Conservation (phyloP, 2,797 vertebrate species). For the Enteromius thamalakanensis region DNA sequence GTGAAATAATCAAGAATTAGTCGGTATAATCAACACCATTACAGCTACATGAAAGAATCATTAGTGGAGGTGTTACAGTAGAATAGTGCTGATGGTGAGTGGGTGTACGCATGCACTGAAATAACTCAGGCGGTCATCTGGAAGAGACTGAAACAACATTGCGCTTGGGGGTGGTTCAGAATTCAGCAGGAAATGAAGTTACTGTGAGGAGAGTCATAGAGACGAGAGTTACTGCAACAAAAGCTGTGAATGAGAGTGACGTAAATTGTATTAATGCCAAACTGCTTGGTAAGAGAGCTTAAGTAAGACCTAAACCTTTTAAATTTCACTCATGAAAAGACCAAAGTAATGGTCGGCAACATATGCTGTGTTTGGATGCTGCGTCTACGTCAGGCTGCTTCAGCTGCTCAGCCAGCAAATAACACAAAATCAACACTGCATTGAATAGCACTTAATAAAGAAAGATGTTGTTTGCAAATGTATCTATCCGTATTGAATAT, state of each 20-base stretch:
- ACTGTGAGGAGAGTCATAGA: neutral
- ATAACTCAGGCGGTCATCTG: slow-evolving; percentile 38
- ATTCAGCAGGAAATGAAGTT: slow-evolving; percentile 5
- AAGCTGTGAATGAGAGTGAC: slow-evolving; percentile 28
- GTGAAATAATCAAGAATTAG: slow-evolving; percentile 37
- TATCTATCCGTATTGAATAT: neutral
- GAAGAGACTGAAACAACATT: slow-evolving; percentile 25
- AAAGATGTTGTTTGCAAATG: neutral
- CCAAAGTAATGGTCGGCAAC: slow-evolving; percentile 9
- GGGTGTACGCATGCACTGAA: slow-evolving; percentile 29
- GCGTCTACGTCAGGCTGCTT: neutral
- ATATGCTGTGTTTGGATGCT: slow-evolving; percentile 12
- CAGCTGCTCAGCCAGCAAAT: neutral
- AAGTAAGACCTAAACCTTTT: slow-evolving; percentile 9
- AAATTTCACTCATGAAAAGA: slow-evolving; percentile 2
- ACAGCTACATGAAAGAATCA: slow-evolving; percentile 37
- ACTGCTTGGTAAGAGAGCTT: neutral
- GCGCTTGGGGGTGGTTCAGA: neutral
- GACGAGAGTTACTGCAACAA: slow-evolving; percentile 11
- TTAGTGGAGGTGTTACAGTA: slow-evolving; percentile 36
- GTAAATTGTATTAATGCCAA: slow-evolving; percentile 17
- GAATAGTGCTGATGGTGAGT: slow-evolving; percentile 44
- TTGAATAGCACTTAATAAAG: neutral
- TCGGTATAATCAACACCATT: slow-evolving; percentile 33
- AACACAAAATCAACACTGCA: neutral